phyloP scores from a whole-genome alignment of 2,113 vertebrate genomes.

The Microcebus ravelobensis region DNA sequence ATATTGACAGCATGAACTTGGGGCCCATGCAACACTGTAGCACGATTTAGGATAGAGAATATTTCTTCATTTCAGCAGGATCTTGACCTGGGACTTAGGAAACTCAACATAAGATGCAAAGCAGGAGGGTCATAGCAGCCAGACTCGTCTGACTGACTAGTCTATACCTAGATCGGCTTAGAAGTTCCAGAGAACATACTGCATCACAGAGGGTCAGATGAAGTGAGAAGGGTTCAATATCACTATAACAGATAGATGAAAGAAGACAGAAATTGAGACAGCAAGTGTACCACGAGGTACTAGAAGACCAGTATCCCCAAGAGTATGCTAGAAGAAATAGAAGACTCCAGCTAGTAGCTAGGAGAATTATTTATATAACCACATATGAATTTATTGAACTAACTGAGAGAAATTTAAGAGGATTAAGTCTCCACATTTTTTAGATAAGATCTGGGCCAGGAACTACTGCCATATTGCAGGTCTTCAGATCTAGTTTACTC shows the following conservation, averaged over 20 bases:
- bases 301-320: neutral
- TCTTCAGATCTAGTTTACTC: neutral
- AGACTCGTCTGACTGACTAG: neutral
- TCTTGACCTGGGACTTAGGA: neutral
- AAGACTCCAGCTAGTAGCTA: neutral
- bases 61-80: neutral
- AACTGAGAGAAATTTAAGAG: neutral
- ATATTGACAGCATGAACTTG: neutral
- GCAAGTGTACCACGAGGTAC: fast-evolving
- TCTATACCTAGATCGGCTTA: neutral
- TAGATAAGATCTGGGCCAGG: neutral
- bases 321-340: neutral
- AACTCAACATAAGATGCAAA: neutral
- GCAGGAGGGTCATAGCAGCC: neutral
- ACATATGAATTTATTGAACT: neutral
- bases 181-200: neutral
- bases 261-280: neutral
- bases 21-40: neutral
- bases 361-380: neutral
- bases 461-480: neutral
- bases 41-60: neutral
- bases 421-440: neutral
- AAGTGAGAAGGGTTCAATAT: neutral
- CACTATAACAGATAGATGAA: neutral
- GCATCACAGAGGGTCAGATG: neutral